phyloP scores from a whole-genome alignment of 2,888 invertebrate genomes.

The Litoditis marina region DNA sequence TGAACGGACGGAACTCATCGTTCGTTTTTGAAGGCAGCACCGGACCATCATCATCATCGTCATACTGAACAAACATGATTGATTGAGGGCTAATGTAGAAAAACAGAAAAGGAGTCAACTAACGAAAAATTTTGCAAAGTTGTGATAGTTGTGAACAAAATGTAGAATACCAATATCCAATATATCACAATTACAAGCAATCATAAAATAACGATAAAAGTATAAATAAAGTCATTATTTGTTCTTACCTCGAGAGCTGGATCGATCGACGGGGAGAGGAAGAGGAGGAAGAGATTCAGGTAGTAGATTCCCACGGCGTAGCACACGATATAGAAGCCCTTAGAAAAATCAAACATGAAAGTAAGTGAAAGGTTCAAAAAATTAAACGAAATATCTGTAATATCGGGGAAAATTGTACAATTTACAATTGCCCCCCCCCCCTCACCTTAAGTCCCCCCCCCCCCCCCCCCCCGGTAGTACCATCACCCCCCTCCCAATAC shows the following conservation, averaged over 20 bases:
- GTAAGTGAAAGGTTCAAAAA: no score
- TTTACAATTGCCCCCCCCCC: no score
- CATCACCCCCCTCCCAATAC: no score
- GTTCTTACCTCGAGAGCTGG: slow-evolving; percentile 75
- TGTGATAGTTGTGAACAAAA: not conserved
- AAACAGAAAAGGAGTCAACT: slow-evolving; percentile 1
- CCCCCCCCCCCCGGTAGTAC: no score
- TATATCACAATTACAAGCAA: slow-evolving; percentile 2
- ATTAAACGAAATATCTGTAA: no score
- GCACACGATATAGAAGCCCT: slow-evolving; percentile 99
- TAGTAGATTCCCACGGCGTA: slow-evolving; percentile 99
- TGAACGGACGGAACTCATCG: slow-evolving; percentile 98
- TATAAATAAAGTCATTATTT: no score
- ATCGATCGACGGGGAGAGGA: slow-evolving; percentile 98
- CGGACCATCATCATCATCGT: slow-evolving; percentile 69
- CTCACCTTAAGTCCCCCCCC: no score
- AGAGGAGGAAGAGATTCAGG: slow-evolving; percentile 97
- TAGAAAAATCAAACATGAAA: no score
- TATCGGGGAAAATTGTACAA: no score
- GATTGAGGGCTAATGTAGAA: not conserved
- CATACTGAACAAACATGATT: slow-evolving; percentile 13
- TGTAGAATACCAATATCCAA: not conserved
- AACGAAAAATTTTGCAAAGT: not conserved
- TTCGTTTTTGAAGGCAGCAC: slow-evolving; percentile 88
- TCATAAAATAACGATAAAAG: not conserved